Evolutionary conservation across 2,888 invertebrate species (phyloP), one percentile per base, ranked within the genome.

Genomic region (Morinoia aosen): DNA sequence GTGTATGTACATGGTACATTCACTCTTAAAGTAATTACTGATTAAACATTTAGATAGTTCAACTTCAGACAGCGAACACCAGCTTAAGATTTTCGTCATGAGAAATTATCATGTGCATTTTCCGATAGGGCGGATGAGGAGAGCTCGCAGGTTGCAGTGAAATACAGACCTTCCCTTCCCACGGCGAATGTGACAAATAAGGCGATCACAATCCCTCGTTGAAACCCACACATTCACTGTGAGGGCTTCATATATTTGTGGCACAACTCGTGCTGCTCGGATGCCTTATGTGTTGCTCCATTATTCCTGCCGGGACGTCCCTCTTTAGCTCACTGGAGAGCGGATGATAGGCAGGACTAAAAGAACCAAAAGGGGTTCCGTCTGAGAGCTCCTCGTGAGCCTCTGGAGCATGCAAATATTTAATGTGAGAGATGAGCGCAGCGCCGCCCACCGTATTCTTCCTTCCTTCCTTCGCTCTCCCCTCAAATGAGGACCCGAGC

Each of bases 361-460:
- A 93, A 93, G 93, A 93, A 93, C 57, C 91, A 11, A 93, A 93
- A 56, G 40, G 93, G 76, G 93, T 57, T 93, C 57, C 93, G 93
- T 57, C 93, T 93, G 93, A 93, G 93, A 93, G 93, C 93, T 57
- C 25, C 93, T 57, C 57, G 57, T 33, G 93, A 93, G 93, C 57
- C 93, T 93, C 93, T 93, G 93, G 93, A 93, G 93, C 93, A 93
- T 57, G 93, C 93, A 93, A 93, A 93, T 93, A 93, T 93, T 93
- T 93, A 93, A 93, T 93, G 93, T 93, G 93, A 39, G 57, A 93
- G 93, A 93, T 93, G 93, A 93, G 93, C 16, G 93, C 57, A 14
- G 93, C 39, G 58, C 56, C 90, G 90, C 90, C 90, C 39, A 90
- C 39, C 90, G 39, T 90, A 90, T 90, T 90, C 90, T 90, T 39